These are phyloP conservation scores for Coreius guichenoti DNA, from an alignment of 2,797 vertebrate genomes.

Conservation along the genomic window DNA sequence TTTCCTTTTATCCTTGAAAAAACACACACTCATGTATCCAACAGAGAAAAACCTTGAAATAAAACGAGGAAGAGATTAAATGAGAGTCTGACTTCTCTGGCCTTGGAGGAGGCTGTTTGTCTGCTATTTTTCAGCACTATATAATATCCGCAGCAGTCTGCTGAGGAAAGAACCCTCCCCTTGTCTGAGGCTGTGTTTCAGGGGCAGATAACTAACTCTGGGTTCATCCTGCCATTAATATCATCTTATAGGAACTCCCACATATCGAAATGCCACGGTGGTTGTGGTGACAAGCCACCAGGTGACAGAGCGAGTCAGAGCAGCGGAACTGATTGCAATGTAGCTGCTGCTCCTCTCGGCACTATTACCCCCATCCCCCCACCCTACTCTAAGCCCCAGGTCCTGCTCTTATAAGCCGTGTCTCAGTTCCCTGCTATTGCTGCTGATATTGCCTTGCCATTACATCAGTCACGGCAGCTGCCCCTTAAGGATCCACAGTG, in stretches of 20 bases:
- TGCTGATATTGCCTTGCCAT: conserved; percentile 71
- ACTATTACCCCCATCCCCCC: conserved; percentile 57
- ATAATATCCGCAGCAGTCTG: conserved; percentile 59
- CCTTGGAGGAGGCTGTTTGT: conserved; percentile 45
- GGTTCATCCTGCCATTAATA: conserved; percentile 74
- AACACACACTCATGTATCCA: background rate
- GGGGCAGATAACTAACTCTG: conserved; percentile 71
- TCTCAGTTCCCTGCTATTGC: conserved; percentile 68
- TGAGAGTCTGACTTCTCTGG: conserved; percentile 17
- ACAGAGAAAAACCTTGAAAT: conserved; percentile 28
- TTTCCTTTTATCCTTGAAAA: conserved; percentile 17
- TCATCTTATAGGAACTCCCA: conserved; percentile 69
- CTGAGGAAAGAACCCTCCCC: conserved; percentile 59
- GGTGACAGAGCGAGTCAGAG: conserved; percentile 65
- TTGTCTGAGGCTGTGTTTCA: conserved; percentile 56
- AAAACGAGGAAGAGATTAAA: conserved; percentile 39
- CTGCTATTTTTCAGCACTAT: conserved; percentile 63
- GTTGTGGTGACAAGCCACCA: conserved; percentile 57
- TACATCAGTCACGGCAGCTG: conserved; percentile 68
- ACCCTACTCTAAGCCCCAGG: conserved; percentile 52
- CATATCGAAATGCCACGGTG: conserved; percentile 61
- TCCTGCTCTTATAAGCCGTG: conserved; percentile 60
- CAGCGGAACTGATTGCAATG: conserved; percentile 74
- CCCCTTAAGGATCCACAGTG: conserved; percentile 4
- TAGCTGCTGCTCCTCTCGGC: conserved; percentile 53